Evolutionary conservation across 2,797 vertebrate species (phyloP).

Genomic region (Oreochromis mossambicus): DNA sequence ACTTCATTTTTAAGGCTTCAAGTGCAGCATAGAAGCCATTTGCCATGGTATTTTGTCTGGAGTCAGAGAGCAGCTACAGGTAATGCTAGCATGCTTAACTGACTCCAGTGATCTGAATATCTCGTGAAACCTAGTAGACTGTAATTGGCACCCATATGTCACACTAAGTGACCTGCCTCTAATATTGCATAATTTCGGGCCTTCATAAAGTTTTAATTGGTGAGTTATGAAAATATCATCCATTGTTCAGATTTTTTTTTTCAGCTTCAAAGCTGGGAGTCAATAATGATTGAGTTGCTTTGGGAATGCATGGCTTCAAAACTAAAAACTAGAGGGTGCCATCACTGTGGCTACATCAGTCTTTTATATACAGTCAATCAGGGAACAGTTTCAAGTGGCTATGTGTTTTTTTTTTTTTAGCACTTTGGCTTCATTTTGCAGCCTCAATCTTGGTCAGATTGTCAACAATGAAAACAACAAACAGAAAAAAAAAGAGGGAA

Average conservation of each 20-base stretch:
- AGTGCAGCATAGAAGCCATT: not conserved
- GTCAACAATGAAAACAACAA: not conserved
- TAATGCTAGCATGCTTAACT: not conserved
- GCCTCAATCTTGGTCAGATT: not conserved
- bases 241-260: not conserved
- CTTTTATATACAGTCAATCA: not conserved
- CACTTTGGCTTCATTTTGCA: not conserved
- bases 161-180: not conserved
- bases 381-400: not conserved
- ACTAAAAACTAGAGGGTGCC: not conserved
- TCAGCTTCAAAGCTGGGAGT: not conserved
- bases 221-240: not conserved
- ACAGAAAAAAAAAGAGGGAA: not conserved
- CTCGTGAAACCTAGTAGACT: not conserved
- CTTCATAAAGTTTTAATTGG: not conserved
- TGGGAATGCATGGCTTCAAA: not conserved
- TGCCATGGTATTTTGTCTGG: not conserved
- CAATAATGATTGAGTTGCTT: not conserved
- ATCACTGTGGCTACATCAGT: not conserved
- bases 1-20: not conserved
- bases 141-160: not conserved
- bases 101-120: not conserved
- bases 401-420: fast-evolving
- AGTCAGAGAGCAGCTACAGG: not conserved
- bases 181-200: not conserved